These are phyloP conservation scores for Python bivittatus DNA, from an alignment of 2,113 vertebrate species.

Conservation along the genomic window DNA sequence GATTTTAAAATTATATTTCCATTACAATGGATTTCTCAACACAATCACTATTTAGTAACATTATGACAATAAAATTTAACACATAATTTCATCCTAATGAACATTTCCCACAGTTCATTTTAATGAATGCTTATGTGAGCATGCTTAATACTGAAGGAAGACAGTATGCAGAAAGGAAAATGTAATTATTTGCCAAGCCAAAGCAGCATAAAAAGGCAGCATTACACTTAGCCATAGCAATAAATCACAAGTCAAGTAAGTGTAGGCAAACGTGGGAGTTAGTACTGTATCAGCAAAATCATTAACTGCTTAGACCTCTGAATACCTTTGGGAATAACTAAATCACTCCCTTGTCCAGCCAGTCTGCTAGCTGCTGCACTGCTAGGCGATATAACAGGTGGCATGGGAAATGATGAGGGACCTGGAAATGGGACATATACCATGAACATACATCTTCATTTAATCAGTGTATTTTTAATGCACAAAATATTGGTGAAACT, in stretches of 20 bases:
- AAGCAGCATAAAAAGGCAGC: conserved; percentile 49
- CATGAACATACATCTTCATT: conserved; percentile 64
- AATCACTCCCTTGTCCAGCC: conserved; percentile 85
- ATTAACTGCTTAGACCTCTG: conserved; percentile 57
- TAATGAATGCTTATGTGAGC: conserved; percentile 6
- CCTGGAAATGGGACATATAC: conserved; percentile 84
- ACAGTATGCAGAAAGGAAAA: conserved; percentile 45
- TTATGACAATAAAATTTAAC: conserved; percentile 19
- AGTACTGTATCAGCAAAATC: conserved; percentile 68
- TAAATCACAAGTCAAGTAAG: conserved; percentile 49
- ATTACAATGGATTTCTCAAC: not conserved
- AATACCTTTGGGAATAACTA: conserved; percentile 90
- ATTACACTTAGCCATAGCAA: conserved; percentile 47
- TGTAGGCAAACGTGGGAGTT: conserved; percentile 51
- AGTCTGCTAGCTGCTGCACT: conserved; percentile 86
- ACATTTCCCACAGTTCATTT: not conserved
- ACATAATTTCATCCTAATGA: conserved; percentile 16
- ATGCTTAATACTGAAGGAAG: conserved; percentile 23
- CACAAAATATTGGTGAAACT: conserved; percentile 35
- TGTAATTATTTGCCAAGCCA: conserved; percentile 33
- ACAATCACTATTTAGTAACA: not conserved
- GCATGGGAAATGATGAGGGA: conserved; percentile 82
- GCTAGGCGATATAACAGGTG: conserved; percentile 87
- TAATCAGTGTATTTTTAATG: conserved; percentile 23
- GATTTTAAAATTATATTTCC: conserved; percentile 30